Percentiles rank a stretch among this genome's conserved stretches.
These are phyloP conservation scores for Heliconius cydno DNA, from an alignment of 2,888 invertebrate species.

Conservation along the genomic window DNA sequence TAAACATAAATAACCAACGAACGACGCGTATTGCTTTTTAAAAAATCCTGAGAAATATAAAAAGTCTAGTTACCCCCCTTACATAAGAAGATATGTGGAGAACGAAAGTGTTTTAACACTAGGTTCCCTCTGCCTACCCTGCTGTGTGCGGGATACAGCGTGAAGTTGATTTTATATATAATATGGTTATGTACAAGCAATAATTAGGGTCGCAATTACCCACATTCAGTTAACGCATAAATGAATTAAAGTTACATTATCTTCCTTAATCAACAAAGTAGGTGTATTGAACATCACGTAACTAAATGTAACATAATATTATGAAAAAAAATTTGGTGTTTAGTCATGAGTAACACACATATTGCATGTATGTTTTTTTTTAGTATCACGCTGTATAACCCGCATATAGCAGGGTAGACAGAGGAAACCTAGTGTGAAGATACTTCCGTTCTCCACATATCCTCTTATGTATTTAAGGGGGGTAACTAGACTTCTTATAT, in stretches of 20 bases:
- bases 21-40: background rate
- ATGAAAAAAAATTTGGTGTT: background rate
- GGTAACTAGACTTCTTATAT: too few relatives aligned
- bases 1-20: too few relatives aligned
- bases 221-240: slow-evolving; percentile 12
- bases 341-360: background rate
- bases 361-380: background rate
- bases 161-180: background rate
- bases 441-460: too few relatives aligned
- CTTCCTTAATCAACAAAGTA: slow-evolving; percentile 20
- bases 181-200: background rate
- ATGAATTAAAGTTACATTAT: slow-evolving; percentile 20
- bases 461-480: too few relatives aligned
- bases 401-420: too few relatives aligned
- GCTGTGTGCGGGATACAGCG: too few relatives aligned
- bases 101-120: too few relatives aligned
- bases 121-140: too few relatives aligned
- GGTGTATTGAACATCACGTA: background rate
- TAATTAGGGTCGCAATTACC: slow-evolving; percentile 8
- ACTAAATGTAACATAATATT: background rate
- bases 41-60: background rate
- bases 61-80: background rate
- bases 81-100: background rate
- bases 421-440: too few relatives aligned
- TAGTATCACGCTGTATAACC: background rate